Evolutionary conservation across 2,888 invertebrate species (phyloP), one percentile per base, ranked within the genome.

Genomic region (Napeogenes sylphis): DNA sequence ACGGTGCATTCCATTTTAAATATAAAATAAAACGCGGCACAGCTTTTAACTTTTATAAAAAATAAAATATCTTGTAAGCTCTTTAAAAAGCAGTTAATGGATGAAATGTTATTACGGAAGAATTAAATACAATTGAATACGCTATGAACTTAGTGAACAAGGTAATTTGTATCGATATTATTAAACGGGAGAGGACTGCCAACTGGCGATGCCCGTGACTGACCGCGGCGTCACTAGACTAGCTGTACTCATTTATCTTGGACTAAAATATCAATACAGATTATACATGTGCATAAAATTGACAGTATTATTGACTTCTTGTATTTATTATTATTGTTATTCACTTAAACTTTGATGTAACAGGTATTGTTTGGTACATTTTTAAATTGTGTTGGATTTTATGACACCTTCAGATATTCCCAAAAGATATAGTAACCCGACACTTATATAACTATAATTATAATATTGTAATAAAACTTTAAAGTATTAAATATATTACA

Each of bases 161-260:
- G 64, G 62, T 59, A 59, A 63, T 67, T 56, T 73, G 70, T 78
- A 83, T 84, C 80, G 82, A 84, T 85, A 84, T 78, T 84, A 84
- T 85, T 87, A 86, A 84, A 78, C 76, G 77, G 74, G 58, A 76
- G 73, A 72, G 71, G 75, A 75, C 75, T 87, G 88, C 89, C 89
- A 90, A 90, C 75, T 89, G 85, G 86, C 83, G 82, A 80, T 73
- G 80, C 74, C 78, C 79, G 78, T 83, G 82, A 81, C 82, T 81
- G 80, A 77, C 14, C 21, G 14, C 4, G 47, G 35, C 35, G 35
- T 21, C 47, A 47, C 47, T n/a, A 47, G 47, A 47, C 47, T 13
- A 21, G 10, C 21, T 51, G 51, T 30, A 51, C 51, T 47, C 51
- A 51, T 51, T 30, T 30, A 51, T 51, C 51, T 51, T 30, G 30